Evolutionary conservation across 1,140 invertebrate genomes (phyloP), one percentile per base, ranked within the genome.

Genomic region (Panagrolaimus sp.): DNA sequence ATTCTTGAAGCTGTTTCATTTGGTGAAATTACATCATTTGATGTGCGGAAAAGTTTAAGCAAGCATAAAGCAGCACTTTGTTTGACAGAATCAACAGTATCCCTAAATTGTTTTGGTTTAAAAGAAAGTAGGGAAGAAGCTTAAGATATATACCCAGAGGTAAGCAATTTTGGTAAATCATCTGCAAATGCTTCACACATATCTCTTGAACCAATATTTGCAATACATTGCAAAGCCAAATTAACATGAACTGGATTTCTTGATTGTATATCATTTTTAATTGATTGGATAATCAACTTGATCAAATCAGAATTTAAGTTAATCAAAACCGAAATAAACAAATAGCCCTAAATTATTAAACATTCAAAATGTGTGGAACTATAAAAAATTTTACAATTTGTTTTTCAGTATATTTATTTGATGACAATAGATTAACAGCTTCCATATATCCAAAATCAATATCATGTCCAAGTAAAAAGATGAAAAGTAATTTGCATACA

Each of bases 391-490:
- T 89, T 88, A 96, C 96, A 86, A 99, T 99, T 89, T 99, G 96
- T 88, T 99, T 99, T 85, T 99, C 96, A 47, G 96, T 98, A 87
- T 99, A 99, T 88, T 99, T 99, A 84, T 99, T 99, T 43, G 96
- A 98, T 74, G 94, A 97, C n/a, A 99, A 88, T 62, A 99, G 87
- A 87, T 99, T 99, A 76, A 99, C 96, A 63, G 96, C 96, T 86
- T 99, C 96, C 95, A 98, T 99, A 86, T 99, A 95, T 67, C 96
- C 96, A 87, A 99, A 99, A 86, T 99, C 96, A 85, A 99, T 99
- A 85, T 99, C 96, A 87, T 99, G 95, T 64, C 96, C 88, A 72
- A 99, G 88, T 55, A 99, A 87, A 85, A 99, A 99, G 81, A 99
- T 99, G 86, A 99, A 99, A 26, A 99, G 87, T 69, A 99, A 87